Percentiles rank a stretch among this genome's conserved stretches.
Conservation (phyloP, 2,888 invertebrate species). For the Oegoconia quadripuncta region DNA sequence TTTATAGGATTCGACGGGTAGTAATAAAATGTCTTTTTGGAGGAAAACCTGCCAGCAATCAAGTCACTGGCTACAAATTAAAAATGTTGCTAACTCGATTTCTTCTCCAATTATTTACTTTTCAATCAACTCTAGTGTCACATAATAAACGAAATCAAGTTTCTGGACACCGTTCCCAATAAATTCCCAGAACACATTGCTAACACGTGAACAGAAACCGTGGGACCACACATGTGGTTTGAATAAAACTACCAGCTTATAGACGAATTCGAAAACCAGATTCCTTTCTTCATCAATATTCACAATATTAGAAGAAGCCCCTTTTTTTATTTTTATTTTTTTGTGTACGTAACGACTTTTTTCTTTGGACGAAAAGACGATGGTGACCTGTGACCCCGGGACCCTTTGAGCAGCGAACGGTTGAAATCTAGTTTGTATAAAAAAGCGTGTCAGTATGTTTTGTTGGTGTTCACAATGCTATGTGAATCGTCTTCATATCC, state of each 20-base stretch:
- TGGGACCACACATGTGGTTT: slow-evolving; percentile 68
- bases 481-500: slow-evolving; percentile 40
- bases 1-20: no score
- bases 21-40: no score
- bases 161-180: slow-evolving; percentile 23
- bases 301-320: slow-evolving; percentile 76
- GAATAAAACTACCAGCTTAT: slow-evolving; percentile 46
- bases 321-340: slow-evolving; percentile 66
- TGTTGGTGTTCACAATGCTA: slow-evolving; percentile 40
- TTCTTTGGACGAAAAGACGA: slow-evolving; percentile 65
- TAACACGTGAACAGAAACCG: slow-evolving; percentile 59
- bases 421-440: slow-evolving; percentile 69
- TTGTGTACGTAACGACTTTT: slow-evolving; percentile 74
- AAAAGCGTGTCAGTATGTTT: slow-evolving; percentile 65
- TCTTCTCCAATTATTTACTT: no score
- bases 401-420: slow-evolving; percentile 57
- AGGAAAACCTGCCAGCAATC: no score
- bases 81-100: no score
- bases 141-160: slow-evolving; percentile 42
- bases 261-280: slow-evolving; percentile 68
- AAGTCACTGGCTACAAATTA: no score
- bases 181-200: slow-evolving; percentile 46
- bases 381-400: slow-evolving; percentile 68
- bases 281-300: slow-evolving; percentile 78
- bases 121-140: neutral